These are phyloP conservation scores for Beris morrisii DNA, from an alignment of 2,888 invertebrate genomes.

Conservation along the genomic window DNA sequence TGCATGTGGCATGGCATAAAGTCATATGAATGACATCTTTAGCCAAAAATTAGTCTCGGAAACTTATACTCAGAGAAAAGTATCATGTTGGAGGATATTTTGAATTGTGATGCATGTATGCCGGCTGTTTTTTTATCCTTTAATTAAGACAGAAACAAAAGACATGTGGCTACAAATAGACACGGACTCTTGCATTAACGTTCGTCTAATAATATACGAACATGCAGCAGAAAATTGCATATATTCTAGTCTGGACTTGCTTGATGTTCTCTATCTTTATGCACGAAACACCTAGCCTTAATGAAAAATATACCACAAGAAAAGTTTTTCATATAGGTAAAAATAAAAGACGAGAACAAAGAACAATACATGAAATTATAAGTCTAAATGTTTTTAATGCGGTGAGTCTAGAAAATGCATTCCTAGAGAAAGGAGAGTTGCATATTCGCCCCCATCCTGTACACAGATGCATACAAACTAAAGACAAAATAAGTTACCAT, in stretches of 20 bases:
- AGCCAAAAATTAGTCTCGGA: no score
- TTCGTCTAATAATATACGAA: background rate
- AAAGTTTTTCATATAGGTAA: slow-evolving; percentile 1
- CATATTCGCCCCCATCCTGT: no score
- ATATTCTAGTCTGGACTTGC: slow-evolving; percentile 1
- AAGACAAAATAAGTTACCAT: slow-evolving; percentile 19
- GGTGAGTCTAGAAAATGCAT: no score
- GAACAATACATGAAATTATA: slow-evolving; percentile 22
- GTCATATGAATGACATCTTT: no score
- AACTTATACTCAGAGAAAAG: no score
- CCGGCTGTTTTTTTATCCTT: background rate
- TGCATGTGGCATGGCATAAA: no score
- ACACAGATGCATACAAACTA: no score
- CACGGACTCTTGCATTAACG: background rate
- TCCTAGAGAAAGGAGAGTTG: no score
- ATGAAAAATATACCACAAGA: slow-evolving; percentile 3
- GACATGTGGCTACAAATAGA: background rate
- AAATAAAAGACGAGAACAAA: slow-evolving; percentile 4
- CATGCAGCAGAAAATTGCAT: background rate
- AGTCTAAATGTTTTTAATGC: slow-evolving; percentile 21
- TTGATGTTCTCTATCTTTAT: background rate
- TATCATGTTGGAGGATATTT: no score
- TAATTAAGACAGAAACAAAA: slow-evolving; percentile 3
- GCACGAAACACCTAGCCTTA: slow-evolving; percentile 1
- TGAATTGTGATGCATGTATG: no score